Base-by-base conservation (phyloP, 2,888 invertebrate genomes). In the Lithophane socia region DNA sequence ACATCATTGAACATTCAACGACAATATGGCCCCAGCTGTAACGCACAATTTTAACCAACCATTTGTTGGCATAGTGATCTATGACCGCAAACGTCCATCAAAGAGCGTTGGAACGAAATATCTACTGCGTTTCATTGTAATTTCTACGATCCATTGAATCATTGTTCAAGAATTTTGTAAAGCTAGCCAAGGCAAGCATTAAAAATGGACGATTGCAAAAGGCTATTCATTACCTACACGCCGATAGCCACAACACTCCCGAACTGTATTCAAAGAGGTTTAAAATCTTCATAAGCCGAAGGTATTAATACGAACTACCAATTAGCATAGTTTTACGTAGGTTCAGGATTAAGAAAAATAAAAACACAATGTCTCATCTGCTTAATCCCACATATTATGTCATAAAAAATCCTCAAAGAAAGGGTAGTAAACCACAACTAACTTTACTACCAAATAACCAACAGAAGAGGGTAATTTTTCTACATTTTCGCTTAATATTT, bases 381-480 rank as follows among this genome's bases (percentile, higher is more conserved):
- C 56, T 18, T 65, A 66, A 77, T 18, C 49, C 49, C 18, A 65
- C 24, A 24, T 8, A 54, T 24, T 18, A 78, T 67, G 66, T 83
- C 66, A 56, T 80, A 78, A 83, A 80, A 83, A 83, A 83, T 4
- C 54, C 52, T 67, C 24, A 67, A 78, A 77, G n/a, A 18, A 52
- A 42, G 49, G 18, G 37, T 63, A 66, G 10, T 66, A 49, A 60
- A 60, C 52, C 54, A 49, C 21, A 16, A 54, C 16, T 42, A 47
- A 60, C 24, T 83, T 83, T 83, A 83, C 60, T 70, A 64, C 69
- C 65, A 56, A 80, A 83, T 70, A 77, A 83, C 60, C 13, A 5
- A 66, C 69, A 66, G 16, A 56, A 54, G 37, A 75, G 24, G 47
- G 78, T 66, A 67, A 52, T 82, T 64, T 82, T 76, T 82, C 58